Evolutionary conservation across 2,113 vertebrate genomes (phyloP), one percentile per base, ranked within the genome.

Genomic region (Symphodus melops): DNA sequence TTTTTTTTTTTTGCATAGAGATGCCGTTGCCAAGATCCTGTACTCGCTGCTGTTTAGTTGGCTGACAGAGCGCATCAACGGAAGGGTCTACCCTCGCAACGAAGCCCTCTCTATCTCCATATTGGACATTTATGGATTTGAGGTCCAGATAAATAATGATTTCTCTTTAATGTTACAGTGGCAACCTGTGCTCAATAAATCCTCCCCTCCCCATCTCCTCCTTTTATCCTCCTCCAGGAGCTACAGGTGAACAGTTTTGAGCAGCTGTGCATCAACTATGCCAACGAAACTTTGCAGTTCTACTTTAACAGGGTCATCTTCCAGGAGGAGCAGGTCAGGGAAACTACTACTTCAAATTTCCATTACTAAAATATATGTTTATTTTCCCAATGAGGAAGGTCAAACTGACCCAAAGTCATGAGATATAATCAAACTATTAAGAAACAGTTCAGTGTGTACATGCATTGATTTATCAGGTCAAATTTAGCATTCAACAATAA

Each of bases 11-110:
- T 82, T 75, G 81, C 61, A 72, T 88, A 99, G 98, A 95, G 98
- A 99, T 28, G 98, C 98, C 48, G 96, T 99, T 89, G 96, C 98
- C 95, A 99, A 99, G 96, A 97, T 97, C 75, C 92, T 99, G 75
- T 99, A 99, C 57, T 96, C 97, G 19, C 91, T 99, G 91, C 95
- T 99, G 72, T 99, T 99, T 9, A 72, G 92, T 83, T 99, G 98
- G 98, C 95, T 99, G 75, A 98, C 96, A 0, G 93, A 97, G 79
- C 95, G 96, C 72, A 96, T 99, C 91, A 99, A 99, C 11, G 94
- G 92, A 23, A 94, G 95, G 74, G 95, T 99, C 73, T 98, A 96
- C 82, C 98, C 98, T 0, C 94, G 88, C 84, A 95, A 94, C 63
- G 96, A 97, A 25, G 92, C 96, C 0, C 94, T 96, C 14, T 99